Evolutionary conservation across 2,113 vertebrate species (phyloP).

Genomic region (Malurus melanocephalus): DNA sequence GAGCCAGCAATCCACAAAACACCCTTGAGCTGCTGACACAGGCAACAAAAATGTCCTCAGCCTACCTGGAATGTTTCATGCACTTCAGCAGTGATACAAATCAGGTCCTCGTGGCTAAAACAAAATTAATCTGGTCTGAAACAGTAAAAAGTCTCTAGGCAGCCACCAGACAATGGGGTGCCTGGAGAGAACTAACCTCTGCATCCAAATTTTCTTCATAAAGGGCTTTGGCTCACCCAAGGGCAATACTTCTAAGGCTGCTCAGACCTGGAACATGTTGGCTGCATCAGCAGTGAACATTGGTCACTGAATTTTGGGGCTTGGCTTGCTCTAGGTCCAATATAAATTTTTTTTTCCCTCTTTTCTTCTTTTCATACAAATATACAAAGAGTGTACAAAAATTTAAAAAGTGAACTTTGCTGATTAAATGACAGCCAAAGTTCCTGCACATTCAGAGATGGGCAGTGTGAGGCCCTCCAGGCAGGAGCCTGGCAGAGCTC

Average conservation of each 20-base stretch:
- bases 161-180: background rate
- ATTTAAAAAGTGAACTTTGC: conserved; percentile 68
- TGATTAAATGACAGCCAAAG: conserved; percentile 57
- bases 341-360: conserved; percentile 43
- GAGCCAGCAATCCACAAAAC: background rate
- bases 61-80: background rate
- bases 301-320: conserved; percentile 19
- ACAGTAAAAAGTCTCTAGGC: background rate
- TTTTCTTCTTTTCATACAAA: conserved; percentile 68
- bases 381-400: conserved; percentile 66
- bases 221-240: conserved; percentile 43
- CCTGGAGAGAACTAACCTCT: conserved; percentile 11
- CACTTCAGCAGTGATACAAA: background rate
- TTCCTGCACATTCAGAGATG: conserved; percentile 56
- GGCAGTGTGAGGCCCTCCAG: conserved; percentile 16
- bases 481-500: conserved; percentile 32
- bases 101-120: background rate
- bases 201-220: conserved; percentile 24
- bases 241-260: conserved; percentile 35
- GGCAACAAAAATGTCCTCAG: background rate
- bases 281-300: conserved; percentile 59
- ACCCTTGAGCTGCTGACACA: background rate
- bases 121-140: background rate
- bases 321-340: conserved; percentile 52
- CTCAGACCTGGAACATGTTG: conserved; percentile 48